Evolutionary conservation across 2,113 vertebrate genomes (phyloP), one percentile per base, ranked within the genome.

Genomic region (Ornithorhynchus anatinus): DNA sequence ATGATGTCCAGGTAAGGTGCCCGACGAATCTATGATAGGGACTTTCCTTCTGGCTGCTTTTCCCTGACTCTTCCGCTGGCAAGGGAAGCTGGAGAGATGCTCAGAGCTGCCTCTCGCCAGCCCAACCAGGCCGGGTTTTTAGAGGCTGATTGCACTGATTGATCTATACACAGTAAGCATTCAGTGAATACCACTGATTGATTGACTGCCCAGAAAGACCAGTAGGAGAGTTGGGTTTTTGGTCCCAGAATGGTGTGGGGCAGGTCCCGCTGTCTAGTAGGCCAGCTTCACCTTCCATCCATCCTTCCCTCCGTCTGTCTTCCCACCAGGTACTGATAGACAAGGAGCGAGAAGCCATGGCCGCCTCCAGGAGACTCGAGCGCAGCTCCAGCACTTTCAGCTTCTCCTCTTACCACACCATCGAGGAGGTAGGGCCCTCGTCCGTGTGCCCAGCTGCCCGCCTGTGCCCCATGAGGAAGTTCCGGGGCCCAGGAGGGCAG

Each of bases 1-100:
- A 94, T 45, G 92, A 99, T 0, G 59, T 99, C 69, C 96, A 98
- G 96, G 96, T 99, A 56, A 80, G 37, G 33, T 17, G 47, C 42
- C 8, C 1, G 12, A 11, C 39, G 16, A 19, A 4, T 0, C 43
- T 3, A 9, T 0, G 4, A 20, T 13, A 16, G 12, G 51, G 5
- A 4, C 23, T 40, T 13, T 20, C 23, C 14, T 37, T 45, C 17
- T 35, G 8, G 5, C 3, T 22, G 12, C n/a, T 13, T 38, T 44
- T 47, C 38, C 27, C 20, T 17, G 22, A 13, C 10, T 25, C 7
- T n/a, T 7, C 9, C 22, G 4, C 7, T 23, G 19, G 29, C 4
- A 8, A 36, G 11, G 32, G 44, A 29, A 2, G 31, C 20, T 6
- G 17, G 5, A 3, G 11, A 15, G 23, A 25, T 38, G 20, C 22